These are phyloP conservation scores for Eustalomyia histrio DNA, from an alignment of 2,888 invertebrate species.

Conservation along the genomic window DNA sequence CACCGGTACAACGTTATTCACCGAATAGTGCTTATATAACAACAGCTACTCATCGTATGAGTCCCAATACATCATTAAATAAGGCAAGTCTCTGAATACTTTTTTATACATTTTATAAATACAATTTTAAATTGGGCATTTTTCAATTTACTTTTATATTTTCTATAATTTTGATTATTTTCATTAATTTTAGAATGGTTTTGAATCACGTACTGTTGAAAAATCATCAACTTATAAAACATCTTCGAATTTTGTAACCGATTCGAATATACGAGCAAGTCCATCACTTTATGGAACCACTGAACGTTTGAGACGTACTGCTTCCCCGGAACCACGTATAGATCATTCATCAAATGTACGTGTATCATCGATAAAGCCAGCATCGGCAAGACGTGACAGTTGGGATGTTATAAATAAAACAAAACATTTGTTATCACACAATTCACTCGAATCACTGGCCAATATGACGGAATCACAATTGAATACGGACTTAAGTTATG, in stretches of 20 bases:
- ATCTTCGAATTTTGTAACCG: slow-evolving; percentile 80
- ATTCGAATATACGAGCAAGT: slow-evolving; percentile 79
- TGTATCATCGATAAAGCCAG: slow-evolving; percentile 83
- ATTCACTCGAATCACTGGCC: slow-evolving; percentile 85
- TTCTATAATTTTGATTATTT: neutral
- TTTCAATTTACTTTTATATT: too few species aligned
- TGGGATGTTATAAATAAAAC: slow-evolving; percentile 92
- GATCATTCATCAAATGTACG: slow-evolving; percentile 82
- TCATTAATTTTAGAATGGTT: slow-evolving; percentile 71
- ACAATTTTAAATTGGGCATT: neutral
- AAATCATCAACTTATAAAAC: slow-evolving; percentile 81
- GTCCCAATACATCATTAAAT: slow-evolving; percentile 71
- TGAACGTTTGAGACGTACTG: slow-evolving; percentile 80
- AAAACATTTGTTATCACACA: slow-evolving; percentile 85
- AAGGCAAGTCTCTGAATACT: slow-evolving; percentile 55
- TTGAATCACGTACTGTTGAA: slow-evolving; percentile 78
- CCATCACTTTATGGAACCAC: slow-evolving; percentile 81
- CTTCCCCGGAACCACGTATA: slow-evolving; percentile 81
- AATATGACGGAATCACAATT: slow-evolving; percentile 84
- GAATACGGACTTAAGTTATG: slow-evolving; percentile 80
- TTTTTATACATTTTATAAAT: too few species aligned
- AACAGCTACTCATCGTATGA: slow-evolving; percentile 80
- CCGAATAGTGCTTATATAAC: slow-evolving; percentile 82
- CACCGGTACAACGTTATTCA: slow-evolving; percentile 79
- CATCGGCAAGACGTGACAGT: slow-evolving; percentile 84